Conservation (phyloP, 2,888 invertebrate genomes). For the Venusia cambrica region DNA sequence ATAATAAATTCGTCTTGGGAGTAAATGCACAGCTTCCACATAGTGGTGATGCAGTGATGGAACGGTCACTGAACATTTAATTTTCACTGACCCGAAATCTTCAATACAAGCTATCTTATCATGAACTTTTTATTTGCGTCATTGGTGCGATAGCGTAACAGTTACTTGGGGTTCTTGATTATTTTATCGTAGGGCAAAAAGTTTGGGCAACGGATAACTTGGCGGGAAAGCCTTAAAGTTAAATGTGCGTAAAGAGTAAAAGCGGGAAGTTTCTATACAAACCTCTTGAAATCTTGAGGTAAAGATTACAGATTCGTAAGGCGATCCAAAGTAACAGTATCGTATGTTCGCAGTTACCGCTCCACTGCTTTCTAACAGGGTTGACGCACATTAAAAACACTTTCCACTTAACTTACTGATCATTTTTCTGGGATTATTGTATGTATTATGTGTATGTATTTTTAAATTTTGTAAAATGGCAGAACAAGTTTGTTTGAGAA, state of each 20-base stretch:
- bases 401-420: constrained; percentile 5
- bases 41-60: too few species aligned
- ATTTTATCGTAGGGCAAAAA: constrained; percentile 37
- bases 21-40: too few species aligned
- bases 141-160: constrained; percentile 38
- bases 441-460: too few species aligned
- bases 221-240: constrained; percentile 13
- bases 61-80: too few species aligned
- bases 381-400: constrained; percentile 29
- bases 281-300: constrained; percentile 34
- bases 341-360: constrained; percentile 48
- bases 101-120: constrained; percentile 40
- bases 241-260: constrained; percentile 3
- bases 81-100: constrained; percentile 17
- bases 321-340: constrained; percentile 45
- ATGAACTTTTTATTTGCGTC: constrained; percentile 51
- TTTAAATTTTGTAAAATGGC: too few species aligned
- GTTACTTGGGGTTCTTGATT: constrained; percentile 23
- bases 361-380: constrained; percentile 42
- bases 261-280: constrained; percentile 33
- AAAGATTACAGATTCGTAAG: constrained; percentile 40
- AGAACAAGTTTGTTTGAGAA: too few species aligned
- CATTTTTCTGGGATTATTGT: constrained; percentile 4
- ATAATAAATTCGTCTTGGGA: too few species aligned
- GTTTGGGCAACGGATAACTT: constrained; percentile 17